Percentiles rank a stretch among this genome's conserved stretches.
phyloP scores from a whole-genome alignment of 2,113 vertebrate species.

The Piaya cayana region DNA sequence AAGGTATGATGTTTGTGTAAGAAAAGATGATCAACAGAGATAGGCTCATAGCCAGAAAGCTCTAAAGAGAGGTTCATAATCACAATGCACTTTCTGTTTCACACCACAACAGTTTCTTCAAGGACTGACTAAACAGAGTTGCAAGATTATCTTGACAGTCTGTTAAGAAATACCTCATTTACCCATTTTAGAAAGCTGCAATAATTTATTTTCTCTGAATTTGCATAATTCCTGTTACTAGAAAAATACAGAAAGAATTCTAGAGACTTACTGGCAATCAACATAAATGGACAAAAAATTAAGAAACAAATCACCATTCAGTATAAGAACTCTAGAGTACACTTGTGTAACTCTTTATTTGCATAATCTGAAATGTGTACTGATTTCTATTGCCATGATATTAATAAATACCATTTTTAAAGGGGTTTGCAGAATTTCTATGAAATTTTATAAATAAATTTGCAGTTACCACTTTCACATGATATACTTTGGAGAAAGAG shows the following conservation, averaged over 20 bases:
- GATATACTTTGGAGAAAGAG: neutral
- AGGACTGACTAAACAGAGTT: conserved; percentile 20
- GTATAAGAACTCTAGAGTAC: conserved; percentile 30
- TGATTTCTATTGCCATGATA: neutral
- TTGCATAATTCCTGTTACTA: conserved; percentile 64
- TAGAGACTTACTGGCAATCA: conserved; percentile 59
- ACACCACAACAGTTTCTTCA: neutral
- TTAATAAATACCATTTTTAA: neutral
- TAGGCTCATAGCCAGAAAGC: neutral
- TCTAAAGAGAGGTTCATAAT: neutral
- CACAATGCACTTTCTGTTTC: conserved; percentile 11
- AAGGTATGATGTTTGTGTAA: neutral
- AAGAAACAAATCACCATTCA: conserved; percentile 63
- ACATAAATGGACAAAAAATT: conserved; percentile 46
- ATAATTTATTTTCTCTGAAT: conserved; percentile 25
- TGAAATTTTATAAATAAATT: neutral
- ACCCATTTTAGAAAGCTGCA: conserved; percentile 7
- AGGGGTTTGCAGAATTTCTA: neutral
- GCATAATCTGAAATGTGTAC: conserved; percentile 38
- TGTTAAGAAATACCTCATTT: conserved; percentile 34
- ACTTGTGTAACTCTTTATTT: conserved; percentile 51
- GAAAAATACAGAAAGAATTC: conserved; percentile 22
- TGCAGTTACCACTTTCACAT: conserved; percentile 29
- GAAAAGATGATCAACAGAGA: neutral
- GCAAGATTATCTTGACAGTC: neutral